phyloP scores from a whole-genome alignment of 2,888 invertebrate genomes.

The Chesias legatella region DNA sequence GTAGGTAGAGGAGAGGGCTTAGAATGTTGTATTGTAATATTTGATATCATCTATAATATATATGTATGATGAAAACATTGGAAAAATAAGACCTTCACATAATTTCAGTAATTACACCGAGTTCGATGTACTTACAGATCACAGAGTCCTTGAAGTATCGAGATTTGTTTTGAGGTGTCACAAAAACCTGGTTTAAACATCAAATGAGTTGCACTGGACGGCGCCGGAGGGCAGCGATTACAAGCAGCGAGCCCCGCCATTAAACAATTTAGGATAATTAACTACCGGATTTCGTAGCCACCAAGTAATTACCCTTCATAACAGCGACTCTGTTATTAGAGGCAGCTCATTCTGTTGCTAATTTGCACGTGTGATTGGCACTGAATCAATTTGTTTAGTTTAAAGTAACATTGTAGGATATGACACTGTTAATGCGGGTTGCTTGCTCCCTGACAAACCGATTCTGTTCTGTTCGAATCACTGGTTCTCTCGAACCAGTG shows the following conservation, averaged over 20 bases:
- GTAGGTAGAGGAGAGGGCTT: too few relatives aligned
- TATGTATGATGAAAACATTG: too few relatives aligned
- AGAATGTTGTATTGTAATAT: too few relatives aligned
- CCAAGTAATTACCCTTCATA: constrained; percentile 72
- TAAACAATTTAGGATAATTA: constrained; percentile 80
- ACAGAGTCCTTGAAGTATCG: too few relatives aligned
- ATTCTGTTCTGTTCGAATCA: too few relatives aligned
- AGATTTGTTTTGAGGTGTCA: too few relatives aligned
- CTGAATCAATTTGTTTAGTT: constrained; percentile 58
- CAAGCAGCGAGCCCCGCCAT: constrained; percentile 62
- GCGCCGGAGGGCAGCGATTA: constrained; percentile 42
- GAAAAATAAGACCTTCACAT: too few relatives aligned
- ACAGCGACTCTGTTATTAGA: constrained; percentile 60
- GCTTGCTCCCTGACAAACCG: too few relatives aligned
- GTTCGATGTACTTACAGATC: too few relatives aligned
- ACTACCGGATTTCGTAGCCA: constrained; percentile 76
- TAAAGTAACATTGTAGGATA: constrained; percentile 18
- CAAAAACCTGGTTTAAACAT: constrained; percentile 1
- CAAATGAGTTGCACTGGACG: constrained; percentile 12
- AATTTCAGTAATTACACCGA: too few relatives aligned
- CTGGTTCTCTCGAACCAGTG: too few relatives aligned
- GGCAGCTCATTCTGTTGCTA: constrained; percentile 55
- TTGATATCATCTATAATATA: too few relatives aligned
- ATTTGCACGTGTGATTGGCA: constrained; percentile 58
- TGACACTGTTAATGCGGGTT: constrained; percentile 10